These are phyloP conservation scores for Plemyria rubiginata DNA, from an alignment of 2,888 invertebrate genomes.

Conservation along the genomic window DNA sequence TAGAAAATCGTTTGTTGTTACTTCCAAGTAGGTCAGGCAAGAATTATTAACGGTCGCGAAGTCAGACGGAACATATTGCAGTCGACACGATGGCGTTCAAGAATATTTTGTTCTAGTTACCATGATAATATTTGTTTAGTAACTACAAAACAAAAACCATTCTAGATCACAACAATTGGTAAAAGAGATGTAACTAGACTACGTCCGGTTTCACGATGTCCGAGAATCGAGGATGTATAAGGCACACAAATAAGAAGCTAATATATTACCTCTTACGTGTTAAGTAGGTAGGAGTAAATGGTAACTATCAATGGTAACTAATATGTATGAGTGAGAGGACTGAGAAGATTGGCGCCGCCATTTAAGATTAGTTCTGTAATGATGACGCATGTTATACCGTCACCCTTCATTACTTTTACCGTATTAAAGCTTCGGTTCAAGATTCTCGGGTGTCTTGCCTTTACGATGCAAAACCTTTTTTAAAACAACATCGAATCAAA, in stretches of 20 bases:
- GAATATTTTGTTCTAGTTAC: slow-evolving; percentile 49
- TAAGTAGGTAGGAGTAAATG: too few species aligned
- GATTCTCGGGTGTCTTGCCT: slow-evolving; percentile 17
- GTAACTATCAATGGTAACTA: too few species aligned
- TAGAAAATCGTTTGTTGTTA: slow-evolving; percentile 25
- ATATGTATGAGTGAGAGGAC: too few species aligned
- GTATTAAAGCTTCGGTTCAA: slow-evolving; percentile 17
- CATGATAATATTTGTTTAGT: slow-evolving; percentile 48
- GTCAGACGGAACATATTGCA: slow-evolving; percentile 41
- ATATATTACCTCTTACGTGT: too few species aligned
- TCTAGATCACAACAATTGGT: slow-evolving; percentile 42
- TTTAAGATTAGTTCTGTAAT: too few species aligned
- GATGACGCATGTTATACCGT: background rate
- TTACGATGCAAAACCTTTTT: slow-evolving; percentile 16
- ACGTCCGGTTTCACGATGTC: slow-evolving; percentile 37
- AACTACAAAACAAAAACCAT: slow-evolving; percentile 44
- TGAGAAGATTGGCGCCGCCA: too few species aligned
- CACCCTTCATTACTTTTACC: slow-evolving; percentile 25
- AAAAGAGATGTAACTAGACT: slow-evolving; percentile 43
- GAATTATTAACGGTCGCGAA: slow-evolving; percentile 48
- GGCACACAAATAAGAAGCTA: too few species aligned
- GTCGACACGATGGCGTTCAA: slow-evolving; percentile 39
- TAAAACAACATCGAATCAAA: slow-evolving; percentile 3
- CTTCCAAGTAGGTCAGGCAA: slow-evolving; percentile 43
- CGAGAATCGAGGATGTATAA: slow-evolving; percentile 12